Conservation (phyloP, 2,113 vertebrate genomes). For the Rhineura floridana region DNA sequence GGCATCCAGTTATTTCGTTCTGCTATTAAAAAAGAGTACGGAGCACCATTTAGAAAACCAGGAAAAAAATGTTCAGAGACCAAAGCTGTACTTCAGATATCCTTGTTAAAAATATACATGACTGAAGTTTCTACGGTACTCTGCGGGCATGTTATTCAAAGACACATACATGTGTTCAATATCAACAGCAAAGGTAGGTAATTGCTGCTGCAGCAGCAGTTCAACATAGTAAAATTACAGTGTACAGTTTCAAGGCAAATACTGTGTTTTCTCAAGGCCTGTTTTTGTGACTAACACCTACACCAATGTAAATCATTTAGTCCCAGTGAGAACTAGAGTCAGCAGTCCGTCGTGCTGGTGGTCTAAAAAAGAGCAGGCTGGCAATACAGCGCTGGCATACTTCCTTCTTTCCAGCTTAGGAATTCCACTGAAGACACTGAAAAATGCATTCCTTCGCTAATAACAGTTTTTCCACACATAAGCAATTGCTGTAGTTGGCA, state of each 20-base stretch:
- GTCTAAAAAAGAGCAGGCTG: conserved; percentile 1
- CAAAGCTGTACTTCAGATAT: neutral
- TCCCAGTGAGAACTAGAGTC: neutral
- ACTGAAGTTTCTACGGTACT: neutral
- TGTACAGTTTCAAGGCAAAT: conserved; percentile 1
- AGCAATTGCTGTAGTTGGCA: conserved; percentile 41
- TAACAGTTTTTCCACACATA: neutral
- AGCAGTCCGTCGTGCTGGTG: neutral
- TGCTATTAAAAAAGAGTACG: conserved; percentile 44
- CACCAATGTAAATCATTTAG: neutral
- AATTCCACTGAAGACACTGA: conserved; percentile 45
- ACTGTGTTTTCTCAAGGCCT: conserved; percentile 5
- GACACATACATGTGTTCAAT: neutral
- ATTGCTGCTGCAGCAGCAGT: neutral
- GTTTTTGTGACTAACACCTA: conserved; percentile 1
- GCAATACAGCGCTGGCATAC: neutral
- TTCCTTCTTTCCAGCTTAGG: conserved; percentile 20
- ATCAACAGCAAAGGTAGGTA: neutral
- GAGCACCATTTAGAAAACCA: neutral
- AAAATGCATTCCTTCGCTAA: conserved; percentile 43
- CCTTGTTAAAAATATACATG: neutral
- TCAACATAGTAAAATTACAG: neutral
- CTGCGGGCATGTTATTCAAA: neutral
- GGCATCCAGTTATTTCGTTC: conserved; percentile 32
- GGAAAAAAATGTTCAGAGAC: neutral